phyloP scores from a whole-genome alignment of 2,113 vertebrate species.

The Pyrgilauda ruficollis region DNA sequence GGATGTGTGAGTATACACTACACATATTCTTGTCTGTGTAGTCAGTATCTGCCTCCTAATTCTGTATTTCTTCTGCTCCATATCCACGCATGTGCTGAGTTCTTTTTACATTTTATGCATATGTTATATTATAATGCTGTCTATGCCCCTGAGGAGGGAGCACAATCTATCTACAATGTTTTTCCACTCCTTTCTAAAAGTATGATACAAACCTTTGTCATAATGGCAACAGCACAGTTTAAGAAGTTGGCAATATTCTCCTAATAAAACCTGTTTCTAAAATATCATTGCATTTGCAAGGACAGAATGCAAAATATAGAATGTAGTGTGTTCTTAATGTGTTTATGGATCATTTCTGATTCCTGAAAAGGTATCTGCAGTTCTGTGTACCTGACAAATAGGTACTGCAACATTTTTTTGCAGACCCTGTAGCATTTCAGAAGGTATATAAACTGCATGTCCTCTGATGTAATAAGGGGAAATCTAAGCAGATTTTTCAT shows the following conservation, averaged over 20 bases:
- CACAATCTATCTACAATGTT: neutral
- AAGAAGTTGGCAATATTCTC: neutral
- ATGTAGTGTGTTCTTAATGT: neutral
- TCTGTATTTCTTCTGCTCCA: neutral
- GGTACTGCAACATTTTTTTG: neutral
- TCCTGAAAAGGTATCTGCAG: neutral
- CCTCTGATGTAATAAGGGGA: neutral
- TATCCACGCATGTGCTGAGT: rapidly evolving
- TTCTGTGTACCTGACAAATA: neutral
- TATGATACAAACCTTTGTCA: neutral
- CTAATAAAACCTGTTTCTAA: neutral
- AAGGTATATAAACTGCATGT: neutral
- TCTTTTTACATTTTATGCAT: neutral
- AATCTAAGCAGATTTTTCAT: neutral
- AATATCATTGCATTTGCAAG: neutral
- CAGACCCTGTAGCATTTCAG: neutral
- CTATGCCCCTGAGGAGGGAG: neutral
- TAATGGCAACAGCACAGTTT: neutral
- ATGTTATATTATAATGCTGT: neutral
- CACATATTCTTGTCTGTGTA: rapidly evolving
- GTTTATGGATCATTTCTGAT: neutral
- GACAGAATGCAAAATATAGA: neutral
- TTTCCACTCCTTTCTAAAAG: neutral
- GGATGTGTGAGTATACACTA: neutral
- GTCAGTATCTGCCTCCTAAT: neutral